A percentile compares a stretch with the other conserved stretches of the same genome.
Evolutionary conservation across 1,140 invertebrate species (phyloP).

Genomic region (Laupala kohalensis): DNA sequence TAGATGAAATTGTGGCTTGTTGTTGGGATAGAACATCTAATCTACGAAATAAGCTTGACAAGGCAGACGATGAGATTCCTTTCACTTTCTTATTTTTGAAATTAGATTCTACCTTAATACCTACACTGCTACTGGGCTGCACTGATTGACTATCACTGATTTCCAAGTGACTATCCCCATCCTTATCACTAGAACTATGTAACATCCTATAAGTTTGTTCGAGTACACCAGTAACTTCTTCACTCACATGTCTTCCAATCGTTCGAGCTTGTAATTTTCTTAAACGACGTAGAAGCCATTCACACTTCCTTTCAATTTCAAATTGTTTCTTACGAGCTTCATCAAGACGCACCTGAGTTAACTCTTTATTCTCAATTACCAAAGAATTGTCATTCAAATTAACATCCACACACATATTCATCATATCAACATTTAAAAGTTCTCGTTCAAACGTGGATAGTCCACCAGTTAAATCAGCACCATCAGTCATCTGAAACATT

Average conservation of each 20-base stretch:
- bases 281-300: slow-evolving; percentile 55
- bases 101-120: slow-evolving; percentile 25
- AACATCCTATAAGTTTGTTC: slow-evolving; percentile 47
- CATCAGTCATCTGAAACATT: slow-evolving; percentile 38
- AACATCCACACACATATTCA: slow-evolving; percentile 41
- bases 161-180: slow-evolving; percentile 26
- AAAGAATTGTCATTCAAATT: slow-evolving; percentile 26
- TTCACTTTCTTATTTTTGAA: slow-evolving; percentile 30
- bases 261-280: slow-evolving; percentile 57
- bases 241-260: slow-evolving; percentile 57
- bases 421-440: slow-evolving; percentile 40
- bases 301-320: slow-evolving; percentile 47
- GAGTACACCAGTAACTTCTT: slow-evolving; percentile 58
- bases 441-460: slow-evolving; percentile 37
- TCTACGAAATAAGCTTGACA: slow-evolving; percentile 39
- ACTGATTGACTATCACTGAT: slow-evolving; percentile 16
- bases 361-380: slow-evolving; percentile 21
- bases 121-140: slow-evolving; percentile 5
- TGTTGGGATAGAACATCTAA: slow-evolving; percentile 31
- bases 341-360: slow-evolving; percentile 29
- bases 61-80: slow-evolving; percentile 34
- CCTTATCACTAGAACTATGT: slow-evolving; percentile 29
- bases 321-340: slow-evolving; percentile 37
- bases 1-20: slow-evolving; percentile 21
- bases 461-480: slow-evolving; percentile 16